Evolutionary conservation across 2,113 vertebrate genomes (phyloP).

Genomic region (Planiliza haematocheilus): DNA sequence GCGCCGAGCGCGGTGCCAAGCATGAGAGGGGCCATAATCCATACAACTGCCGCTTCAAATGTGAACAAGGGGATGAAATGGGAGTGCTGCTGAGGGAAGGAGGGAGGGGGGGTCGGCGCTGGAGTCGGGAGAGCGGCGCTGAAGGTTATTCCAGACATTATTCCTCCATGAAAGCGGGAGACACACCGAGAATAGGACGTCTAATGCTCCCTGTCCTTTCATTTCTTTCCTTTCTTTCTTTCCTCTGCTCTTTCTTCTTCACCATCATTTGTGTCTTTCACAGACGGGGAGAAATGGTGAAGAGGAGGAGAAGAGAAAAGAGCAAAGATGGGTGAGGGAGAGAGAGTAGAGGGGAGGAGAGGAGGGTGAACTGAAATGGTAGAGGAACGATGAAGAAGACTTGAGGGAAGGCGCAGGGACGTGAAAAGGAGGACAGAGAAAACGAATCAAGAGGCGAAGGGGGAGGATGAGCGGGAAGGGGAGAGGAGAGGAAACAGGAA

Average conservation of each 20-base stretch:
- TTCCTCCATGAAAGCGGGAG: conserved; percentile 53
- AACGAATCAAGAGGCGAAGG: neutral
- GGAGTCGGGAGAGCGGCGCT: conserved; percentile 50
- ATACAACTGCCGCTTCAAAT: conserved; percentile 56
- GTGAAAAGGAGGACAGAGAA: neutral
- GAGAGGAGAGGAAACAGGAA: neutral
- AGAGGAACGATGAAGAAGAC: neutral
- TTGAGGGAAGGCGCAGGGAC: too few relatives aligned
- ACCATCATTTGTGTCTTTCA: conserved; percentile 8
- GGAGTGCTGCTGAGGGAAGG: conserved; percentile 40
- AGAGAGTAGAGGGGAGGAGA: neutral
- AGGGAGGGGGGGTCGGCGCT: conserved; percentile 5
- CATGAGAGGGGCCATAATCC: conserved; percentile 75
- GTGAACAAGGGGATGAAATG: conserved; percentile 68
- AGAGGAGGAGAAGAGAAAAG: too few relatives aligned
- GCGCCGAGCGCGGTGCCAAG: conserved; percentile 56
- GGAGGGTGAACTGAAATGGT: too few relatives aligned
- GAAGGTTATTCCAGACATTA: conserved; percentile 79
- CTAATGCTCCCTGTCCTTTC: conserved; percentile 29
- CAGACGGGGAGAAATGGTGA: too few relatives aligned
- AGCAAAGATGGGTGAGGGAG: too few relatives aligned
- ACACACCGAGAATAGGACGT: conserved; percentile 29
- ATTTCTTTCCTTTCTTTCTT: conserved; percentile 1
- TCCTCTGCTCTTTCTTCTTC: neutral
- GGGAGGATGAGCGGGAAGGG: neutral